These are phyloP conservation scores for Cyphomyrus discorhynchus DNA, from an alignment of 2,113 vertebrate genomes.

Conservation along the genomic window DNA sequence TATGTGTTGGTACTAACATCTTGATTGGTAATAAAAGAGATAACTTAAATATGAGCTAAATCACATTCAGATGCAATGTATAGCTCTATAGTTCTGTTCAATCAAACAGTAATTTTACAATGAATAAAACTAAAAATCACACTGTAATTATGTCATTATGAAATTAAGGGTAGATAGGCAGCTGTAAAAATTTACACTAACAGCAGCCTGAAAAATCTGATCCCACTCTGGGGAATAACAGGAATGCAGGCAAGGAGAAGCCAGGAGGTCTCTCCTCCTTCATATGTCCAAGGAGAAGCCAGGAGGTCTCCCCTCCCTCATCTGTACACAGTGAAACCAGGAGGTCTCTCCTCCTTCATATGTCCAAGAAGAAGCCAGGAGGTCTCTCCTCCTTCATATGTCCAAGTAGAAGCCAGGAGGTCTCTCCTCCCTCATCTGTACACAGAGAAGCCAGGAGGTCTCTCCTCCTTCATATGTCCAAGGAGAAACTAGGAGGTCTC, in stretches of 20 bases:
- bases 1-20: background rate
- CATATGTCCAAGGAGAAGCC: background rate
- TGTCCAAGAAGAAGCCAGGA: background rate
- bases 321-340: background rate
- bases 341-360: background rate
- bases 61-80: background rate
- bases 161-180: background rate
- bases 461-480: background rate
- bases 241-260: background rate
- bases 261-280: background rate
- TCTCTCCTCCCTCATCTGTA: too few relatives aligned
- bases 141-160: background rate
- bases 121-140: background rate
- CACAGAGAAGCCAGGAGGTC: background rate
- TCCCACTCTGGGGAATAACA: background rate
- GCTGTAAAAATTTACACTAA: background rate
- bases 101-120: background rate
- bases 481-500: background rate
- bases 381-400: background rate
- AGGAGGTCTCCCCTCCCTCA: background rate
- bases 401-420: background rate
- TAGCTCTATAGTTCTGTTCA: background rate
- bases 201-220: background rate
- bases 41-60: background rate
- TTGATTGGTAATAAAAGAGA: background rate